Conservation (phyloP, 2,888 invertebrate genomes). For the Acanthosoma haemorrhoidale region DNA sequence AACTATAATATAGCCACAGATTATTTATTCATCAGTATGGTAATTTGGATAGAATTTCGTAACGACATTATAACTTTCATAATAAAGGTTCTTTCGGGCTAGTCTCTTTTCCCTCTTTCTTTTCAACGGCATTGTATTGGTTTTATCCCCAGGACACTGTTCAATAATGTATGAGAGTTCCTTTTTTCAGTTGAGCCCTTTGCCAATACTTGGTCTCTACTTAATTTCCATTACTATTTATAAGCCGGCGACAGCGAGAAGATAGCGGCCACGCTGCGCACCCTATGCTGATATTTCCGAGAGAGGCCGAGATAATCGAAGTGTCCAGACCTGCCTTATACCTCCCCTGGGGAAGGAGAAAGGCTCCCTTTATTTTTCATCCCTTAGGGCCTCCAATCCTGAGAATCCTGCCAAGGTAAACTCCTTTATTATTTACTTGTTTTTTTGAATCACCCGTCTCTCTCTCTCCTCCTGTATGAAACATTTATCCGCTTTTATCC, state of each 20-base stretch:
- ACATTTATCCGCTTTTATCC: neutral
- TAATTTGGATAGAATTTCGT: no score
- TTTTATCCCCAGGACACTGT: no score
- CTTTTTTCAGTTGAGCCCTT: neutral
- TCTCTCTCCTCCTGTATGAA: neutral
- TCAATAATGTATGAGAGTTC: slow-evolving; percentile 10
- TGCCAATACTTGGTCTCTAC: no score
- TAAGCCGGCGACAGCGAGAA: neutral
- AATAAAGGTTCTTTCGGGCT: no score
- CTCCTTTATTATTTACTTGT: slow-evolving; percentile 5
- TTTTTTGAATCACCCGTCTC: neutral
- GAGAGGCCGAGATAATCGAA: no score
- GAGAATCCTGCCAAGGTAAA: neutral
- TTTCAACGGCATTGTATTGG: no score
- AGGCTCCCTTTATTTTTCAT: neutral
- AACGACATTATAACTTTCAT: no score
- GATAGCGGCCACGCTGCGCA: no score
- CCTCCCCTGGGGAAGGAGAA: neutral
- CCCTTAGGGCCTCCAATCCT: neutral
- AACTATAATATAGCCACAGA: no score
- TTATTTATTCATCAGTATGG: no score
- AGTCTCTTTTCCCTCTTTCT: no score
- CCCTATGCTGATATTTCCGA: neutral
- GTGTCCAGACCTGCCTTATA: no score
- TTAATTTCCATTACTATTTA: neutral